Conservation (phyloP, 2,888 invertebrate species). For the Agrotis exclamationis region DNA sequence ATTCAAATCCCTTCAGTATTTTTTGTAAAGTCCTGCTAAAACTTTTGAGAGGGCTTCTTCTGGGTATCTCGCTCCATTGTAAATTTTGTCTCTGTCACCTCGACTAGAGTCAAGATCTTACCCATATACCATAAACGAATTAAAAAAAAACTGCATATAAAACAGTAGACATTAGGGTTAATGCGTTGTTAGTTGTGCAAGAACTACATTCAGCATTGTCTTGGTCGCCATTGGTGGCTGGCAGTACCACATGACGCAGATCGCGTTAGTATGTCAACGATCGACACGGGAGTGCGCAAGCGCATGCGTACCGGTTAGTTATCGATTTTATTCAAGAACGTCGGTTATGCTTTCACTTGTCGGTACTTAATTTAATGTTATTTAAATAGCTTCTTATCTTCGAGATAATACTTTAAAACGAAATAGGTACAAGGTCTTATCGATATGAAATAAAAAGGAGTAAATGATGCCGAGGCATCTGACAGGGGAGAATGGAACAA, state of each 20-base stretch:
- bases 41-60: too few relatives aligned
- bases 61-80: too few relatives aligned
- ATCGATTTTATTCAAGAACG: constrained; percentile 71
- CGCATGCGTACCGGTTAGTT: constrained; percentile 63
- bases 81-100: too few relatives aligned
- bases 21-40: too few relatives aligned
- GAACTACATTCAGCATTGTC: constrained; percentile 23
- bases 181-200: not conserved
- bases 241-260: constrained; percentile 44
- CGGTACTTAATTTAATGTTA: constrained; percentile 66
- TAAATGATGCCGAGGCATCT: too few relatives aligned
- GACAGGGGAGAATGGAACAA: too few relatives aligned
- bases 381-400: constrained; percentile 29
- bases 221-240: constrained; percentile 35
- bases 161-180: constrained; percentile 1
- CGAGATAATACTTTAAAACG: not conserved
- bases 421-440: not conserved
- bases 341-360: constrained; percentile 77
- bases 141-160: too few relatives aligned
- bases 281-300: constrained; percentile 39
- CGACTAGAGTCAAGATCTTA: too few relatives aligned
- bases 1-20: too few relatives aligned
- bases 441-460: too few relatives aligned
- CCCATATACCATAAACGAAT: too few relatives aligned
- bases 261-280: constrained; percentile 66